Conservation (phyloP, 1,140 invertebrate species). For the Myzus persicae region DNA sequence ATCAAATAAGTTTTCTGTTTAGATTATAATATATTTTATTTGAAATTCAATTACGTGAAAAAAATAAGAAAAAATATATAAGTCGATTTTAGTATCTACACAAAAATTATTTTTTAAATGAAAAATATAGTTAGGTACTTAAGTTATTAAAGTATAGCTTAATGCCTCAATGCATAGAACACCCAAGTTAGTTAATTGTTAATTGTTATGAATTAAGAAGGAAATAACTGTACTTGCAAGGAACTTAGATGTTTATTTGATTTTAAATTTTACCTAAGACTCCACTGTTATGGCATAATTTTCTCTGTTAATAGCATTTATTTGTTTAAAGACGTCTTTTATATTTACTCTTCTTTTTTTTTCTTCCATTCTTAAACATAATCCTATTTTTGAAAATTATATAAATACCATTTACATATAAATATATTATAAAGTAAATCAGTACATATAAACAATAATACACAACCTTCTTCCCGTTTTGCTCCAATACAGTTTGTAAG, state of each 20-base stretch:
- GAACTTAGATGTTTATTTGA: neutral
- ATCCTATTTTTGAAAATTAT: neutral
- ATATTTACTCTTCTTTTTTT: neutral
- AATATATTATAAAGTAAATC: neutral
- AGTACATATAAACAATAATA: neutral
- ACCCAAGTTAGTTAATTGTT: too few relatives aligned
- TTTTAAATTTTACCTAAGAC: neutral
- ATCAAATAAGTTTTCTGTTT: too few relatives aligned
- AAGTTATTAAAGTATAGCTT: too few relatives aligned
- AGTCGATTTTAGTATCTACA: too few relatives aligned
- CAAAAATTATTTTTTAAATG: too few relatives aligned
- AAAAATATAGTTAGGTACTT: too few relatives aligned
- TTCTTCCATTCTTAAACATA: neutral
- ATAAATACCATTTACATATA: neutral
- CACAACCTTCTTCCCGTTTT: constrained; percentile 10
- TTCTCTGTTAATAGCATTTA: neutral
- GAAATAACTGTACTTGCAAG: neutral
- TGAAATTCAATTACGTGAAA: too few relatives aligned
- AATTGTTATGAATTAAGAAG: too few relatives aligned
- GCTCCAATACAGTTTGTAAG: neutral
- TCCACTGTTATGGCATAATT: neutral
- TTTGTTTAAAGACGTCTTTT: neutral
- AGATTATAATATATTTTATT: too few relatives aligned
- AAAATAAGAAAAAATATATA: too few relatives aligned
- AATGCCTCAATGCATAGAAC: too few relatives aligned